Percentiles rank a stretch among this genome's conserved stretches.
phyloP scores from a whole-genome alignment of 2,113 vertebrate species.

The Bettongia penicillata region DNA sequence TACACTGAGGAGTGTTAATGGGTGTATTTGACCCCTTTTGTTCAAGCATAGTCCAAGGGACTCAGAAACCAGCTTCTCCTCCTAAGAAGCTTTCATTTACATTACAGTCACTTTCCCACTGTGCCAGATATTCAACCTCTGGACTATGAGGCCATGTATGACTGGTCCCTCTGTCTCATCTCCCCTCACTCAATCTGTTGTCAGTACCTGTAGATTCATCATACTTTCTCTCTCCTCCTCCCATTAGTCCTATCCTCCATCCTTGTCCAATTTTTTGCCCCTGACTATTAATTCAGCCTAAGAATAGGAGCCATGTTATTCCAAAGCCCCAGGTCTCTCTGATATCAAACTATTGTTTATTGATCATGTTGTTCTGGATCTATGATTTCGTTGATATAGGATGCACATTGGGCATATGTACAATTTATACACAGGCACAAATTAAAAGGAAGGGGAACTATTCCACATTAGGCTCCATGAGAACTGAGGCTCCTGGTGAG shows the following conservation, averaged over 20 bases:
- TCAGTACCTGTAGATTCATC: background rate
- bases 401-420: background rate
- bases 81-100: background rate
- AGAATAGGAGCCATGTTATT: background rate
- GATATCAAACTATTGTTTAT: background rate
- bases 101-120: background rate
- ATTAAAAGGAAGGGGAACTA: no score
- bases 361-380: background rate
- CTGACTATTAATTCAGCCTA: background rate
- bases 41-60: background rate
- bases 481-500: background rate
- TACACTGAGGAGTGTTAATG: background rate
- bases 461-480: background rate
- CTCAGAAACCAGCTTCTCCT: background rate
- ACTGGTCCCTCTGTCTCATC: background rate
- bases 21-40: background rate
- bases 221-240: background rate
- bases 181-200: background rate
- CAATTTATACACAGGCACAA: background rate
- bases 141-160: background rate
- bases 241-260: background rate
- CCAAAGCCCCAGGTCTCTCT: background rate
- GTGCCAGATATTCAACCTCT: background rate
- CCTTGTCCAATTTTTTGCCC: background rate
- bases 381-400: background rate